Conservation (phyloP, 37 sponge, comb jelly and placozoan species). For the Spongia lamella region DNA sequence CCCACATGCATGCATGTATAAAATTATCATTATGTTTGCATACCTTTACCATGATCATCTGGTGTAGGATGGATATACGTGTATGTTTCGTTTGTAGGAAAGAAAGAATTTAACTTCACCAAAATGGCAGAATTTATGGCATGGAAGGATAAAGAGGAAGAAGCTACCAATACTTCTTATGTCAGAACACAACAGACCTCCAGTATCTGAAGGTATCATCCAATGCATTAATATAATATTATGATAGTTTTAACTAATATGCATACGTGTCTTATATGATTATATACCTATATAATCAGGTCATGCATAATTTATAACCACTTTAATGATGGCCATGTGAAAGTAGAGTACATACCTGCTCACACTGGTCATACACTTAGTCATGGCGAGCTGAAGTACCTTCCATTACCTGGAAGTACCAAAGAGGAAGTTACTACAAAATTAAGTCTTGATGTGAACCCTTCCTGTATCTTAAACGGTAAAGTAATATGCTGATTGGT, state of each 20-base stretch:
- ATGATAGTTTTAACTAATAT: too few relatives aligned
- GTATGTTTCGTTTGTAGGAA: too few relatives aligned
- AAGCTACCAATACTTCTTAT: conserved; percentile 8
- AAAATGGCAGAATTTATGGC: conserved; percentile 1
- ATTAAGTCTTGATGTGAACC: neutral
- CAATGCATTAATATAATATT: too few relatives aligned
- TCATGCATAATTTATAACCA: conserved; percentile 10
- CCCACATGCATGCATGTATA: too few relatives aligned
- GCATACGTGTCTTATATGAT: neutral
- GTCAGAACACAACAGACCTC: conserved; percentile 8
- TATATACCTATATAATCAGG: too few relatives aligned
- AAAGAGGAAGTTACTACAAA: conserved; percentile 12
- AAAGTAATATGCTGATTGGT: neutral
- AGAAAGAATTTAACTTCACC: too few relatives aligned
- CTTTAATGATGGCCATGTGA: conserved; percentile 5
- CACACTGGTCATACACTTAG: conserved; percentile 17
- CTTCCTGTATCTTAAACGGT: conserved; percentile 18
- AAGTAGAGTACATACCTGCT: conserved; percentile 2
- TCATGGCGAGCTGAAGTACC: neutral
- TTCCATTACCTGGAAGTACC: conserved; percentile 22
- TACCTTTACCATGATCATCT: conserved; percentile 34
- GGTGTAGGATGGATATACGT: too few relatives aligned
- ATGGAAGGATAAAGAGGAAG: conserved; percentile 20
- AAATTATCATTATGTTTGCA: neutral
- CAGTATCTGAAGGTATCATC: too few relatives aligned